Percentiles rank a stretch among this genome's conserved stretches.
phyloP scores from a whole-genome alignment of 1,140 invertebrate genomes.

The Diabrotica undecimpunctata region DNA sequence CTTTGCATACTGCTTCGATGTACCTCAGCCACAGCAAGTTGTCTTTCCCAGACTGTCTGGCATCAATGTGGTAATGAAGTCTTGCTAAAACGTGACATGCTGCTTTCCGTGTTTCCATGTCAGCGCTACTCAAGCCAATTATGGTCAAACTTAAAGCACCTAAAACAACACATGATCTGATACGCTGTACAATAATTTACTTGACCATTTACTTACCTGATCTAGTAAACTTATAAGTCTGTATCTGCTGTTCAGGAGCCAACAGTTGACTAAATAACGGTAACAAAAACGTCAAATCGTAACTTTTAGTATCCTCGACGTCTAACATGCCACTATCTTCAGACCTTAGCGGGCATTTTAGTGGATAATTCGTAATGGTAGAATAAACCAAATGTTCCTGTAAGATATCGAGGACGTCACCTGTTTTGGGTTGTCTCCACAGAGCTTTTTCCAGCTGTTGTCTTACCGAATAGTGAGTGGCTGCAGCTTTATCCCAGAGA shows the following conservation, averaged over 20 bases:
- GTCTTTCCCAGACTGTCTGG: slow-evolving; percentile 49
- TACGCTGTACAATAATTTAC: no score
- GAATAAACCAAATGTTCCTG: slow-evolving; percentile 58
- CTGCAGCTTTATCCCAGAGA: slow-evolving; percentile 73
- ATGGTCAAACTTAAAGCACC: slow-evolving; percentile 60
- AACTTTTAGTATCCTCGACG: slow-evolving; percentile 46
- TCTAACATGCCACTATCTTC: neutral
- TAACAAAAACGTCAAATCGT: slow-evolving; percentile 71
- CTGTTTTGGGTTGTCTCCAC: slow-evolving; percentile 65
- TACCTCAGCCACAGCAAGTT: slow-evolving; percentile 41
- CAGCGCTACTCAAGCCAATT: slow-evolving; percentile 58
- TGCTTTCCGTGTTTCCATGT: slow-evolving; percentile 56
- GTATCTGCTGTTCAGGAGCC: slow-evolving; percentile 60
- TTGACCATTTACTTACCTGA: slow-evolving; percentile 27
- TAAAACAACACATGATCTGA: slow-evolving; percentile 1
- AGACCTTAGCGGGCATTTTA: slow-evolving; percentile 17
- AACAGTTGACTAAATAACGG: slow-evolving; percentile 64
- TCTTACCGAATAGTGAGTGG: slow-evolving; percentile 68
- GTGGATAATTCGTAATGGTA: slow-evolving; percentile 64
- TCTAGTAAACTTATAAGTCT: slow-evolving; percentile 62
- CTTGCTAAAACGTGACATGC: slow-evolving; percentile 63
- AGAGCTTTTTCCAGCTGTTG: slow-evolving; percentile 56
- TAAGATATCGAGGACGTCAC: slow-evolving; percentile 69
- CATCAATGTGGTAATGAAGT: slow-evolving; percentile 66
- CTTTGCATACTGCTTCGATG: slow-evolving; percentile 42